Evolutionary conservation across 1,140 invertebrate species (phyloP).

Genomic region (Drosophila kikkawai): DNA sequence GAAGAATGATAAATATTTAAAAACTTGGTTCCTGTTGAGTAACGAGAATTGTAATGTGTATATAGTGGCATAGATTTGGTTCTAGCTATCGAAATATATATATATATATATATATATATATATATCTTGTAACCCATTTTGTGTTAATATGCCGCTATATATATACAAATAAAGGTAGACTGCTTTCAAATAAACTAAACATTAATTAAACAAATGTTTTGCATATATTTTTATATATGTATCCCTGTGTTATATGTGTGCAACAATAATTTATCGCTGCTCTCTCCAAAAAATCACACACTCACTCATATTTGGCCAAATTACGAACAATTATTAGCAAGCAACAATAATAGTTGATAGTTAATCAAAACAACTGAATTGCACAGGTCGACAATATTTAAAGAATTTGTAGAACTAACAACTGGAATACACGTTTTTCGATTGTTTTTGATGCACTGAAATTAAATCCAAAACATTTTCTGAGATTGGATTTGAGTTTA

Average conservation of each 20-base stretch:
- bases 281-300: constrained; percentile 12
- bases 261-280: constrained; percentile 39
- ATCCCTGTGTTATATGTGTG: constrained; percentile 42
- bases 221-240: constrained; percentile 61
- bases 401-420: too few species aligned
- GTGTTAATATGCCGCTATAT: constrained; percentile 38
- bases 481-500: too few species aligned
- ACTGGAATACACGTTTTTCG: too few species aligned
- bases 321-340: constrained; percentile 43
- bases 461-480: too few species aligned
- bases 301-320: constrained; percentile 30
- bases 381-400: too few species aligned
- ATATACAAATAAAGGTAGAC: constrained; percentile 53
- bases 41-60: constrained; percentile 56
- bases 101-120: not conserved
- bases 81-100: constrained; percentile 7
- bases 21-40: constrained; percentile 73
- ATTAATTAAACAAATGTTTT: constrained; percentile 39
- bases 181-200: constrained; percentile 56
- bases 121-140: constrained; percentile 3
- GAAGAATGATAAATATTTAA: constrained; percentile 45
- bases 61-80: constrained; percentile 29
- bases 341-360: constrained; percentile 54
- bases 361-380: constrained; percentile 30
- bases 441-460: too few species aligned